Conservation (phyloP, 2,797 vertebrate genomes). For the Mus caroli region DNA sequence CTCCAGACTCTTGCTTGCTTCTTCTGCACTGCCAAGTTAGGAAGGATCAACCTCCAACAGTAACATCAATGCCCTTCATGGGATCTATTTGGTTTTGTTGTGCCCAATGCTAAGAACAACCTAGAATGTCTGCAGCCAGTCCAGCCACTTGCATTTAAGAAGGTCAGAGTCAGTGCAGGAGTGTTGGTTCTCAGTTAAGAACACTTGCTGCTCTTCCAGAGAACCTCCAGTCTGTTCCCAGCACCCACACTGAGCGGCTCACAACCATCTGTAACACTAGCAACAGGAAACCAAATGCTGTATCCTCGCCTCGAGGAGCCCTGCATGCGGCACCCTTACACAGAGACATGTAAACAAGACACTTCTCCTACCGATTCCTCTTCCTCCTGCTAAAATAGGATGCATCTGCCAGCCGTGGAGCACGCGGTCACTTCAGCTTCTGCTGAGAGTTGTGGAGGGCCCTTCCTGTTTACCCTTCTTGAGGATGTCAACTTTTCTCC, state of each 20-base stretch:
- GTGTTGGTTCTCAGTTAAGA: neutral
- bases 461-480: constrained; percentile 71
- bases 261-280: neutral
- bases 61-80: neutral
- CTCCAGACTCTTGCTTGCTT: neutral
- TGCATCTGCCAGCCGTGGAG: neutral
- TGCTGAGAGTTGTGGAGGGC: neutral
- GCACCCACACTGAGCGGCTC: neutral
- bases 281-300: neutral
- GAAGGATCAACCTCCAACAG: neutral
- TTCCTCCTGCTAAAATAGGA: neutral
- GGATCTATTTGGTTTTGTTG: neutral
- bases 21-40: neutral
- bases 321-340: too few species aligned
- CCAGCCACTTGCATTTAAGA: neutral
- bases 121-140: neutral
- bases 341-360: neutral
- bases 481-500: constrained; percentile 60
- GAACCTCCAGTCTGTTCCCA: neutral
- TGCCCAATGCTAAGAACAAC: neutral
- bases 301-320: neutral
- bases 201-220: neutral
- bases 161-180: neutral
- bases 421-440: neutral
- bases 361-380: neutral